phyloP scores from a whole-genome alignment of 1,140 invertebrate species.

The Dolichoris vasculosae region DNA sequence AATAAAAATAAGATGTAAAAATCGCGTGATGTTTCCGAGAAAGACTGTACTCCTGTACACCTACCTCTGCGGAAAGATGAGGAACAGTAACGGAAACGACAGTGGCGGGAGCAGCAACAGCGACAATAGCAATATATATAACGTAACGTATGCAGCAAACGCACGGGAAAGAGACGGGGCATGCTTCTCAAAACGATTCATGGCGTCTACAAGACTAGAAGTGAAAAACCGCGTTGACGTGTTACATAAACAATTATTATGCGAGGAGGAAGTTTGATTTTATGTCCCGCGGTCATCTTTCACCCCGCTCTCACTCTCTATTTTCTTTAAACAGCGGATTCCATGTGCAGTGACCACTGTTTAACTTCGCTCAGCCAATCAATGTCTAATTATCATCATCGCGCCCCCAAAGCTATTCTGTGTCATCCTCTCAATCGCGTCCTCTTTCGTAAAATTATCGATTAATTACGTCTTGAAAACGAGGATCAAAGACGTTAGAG shows the following conservation, averaged over 20 bases:
- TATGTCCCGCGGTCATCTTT: background rate
- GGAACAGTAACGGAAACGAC: background rate
- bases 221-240: conserved; percentile 8
- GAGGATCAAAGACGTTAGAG: background rate
- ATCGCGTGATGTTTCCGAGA: conserved; percentile 63
- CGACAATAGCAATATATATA: conserved; percentile 45
- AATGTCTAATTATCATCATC: conserved; percentile 17
- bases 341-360: background rate
- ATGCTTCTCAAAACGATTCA: background rate
- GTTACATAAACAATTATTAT: conserved; percentile 47
- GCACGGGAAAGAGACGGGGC: conserved; percentile 29
- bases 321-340: background rate
- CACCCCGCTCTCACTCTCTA: background rate
- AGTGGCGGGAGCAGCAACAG: background rate
- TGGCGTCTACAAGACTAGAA: conserved; percentile 29
- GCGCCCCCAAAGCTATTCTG: background rate
- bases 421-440: background rate
- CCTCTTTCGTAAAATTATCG: background rate
- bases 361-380: background rate
- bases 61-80: background rate
- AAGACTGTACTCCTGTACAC: conserved; percentile 59
- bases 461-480: background rate
- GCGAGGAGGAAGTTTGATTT: conserved; percentile 27
- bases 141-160: conserved; percentile 38
- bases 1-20: background rate